Evolutionary conservation across 2,888 invertebrate genomes (phyloP), one percentile per base, ranked within the genome.

Genomic region (Maniola hyperantus): DNA sequence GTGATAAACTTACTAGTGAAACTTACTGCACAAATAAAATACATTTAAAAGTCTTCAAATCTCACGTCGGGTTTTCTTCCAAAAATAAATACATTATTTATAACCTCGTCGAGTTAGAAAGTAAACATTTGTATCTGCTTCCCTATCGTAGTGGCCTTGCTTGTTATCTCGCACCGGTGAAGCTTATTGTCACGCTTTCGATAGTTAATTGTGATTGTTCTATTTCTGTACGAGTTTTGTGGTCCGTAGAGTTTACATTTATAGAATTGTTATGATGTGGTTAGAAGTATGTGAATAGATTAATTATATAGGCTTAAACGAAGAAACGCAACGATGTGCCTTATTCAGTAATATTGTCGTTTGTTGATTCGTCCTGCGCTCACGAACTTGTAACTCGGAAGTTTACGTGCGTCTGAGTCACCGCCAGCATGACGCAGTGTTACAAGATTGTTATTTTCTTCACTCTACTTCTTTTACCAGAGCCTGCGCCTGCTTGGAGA

Each of bases 81-180:
- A 20, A 53, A 64, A 63, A 65, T 73, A 74, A 65, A 65, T 53
- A 82, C 81, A 48, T 63, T 85, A 85, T 84, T 83, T 76, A 81
- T 85, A 85, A 78, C 76, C 73, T 74, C 68, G 70, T 75, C 71
- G 79, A 77, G 65, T 69, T 66, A 57, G 76, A 82, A 84, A 83
- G 78, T 82, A 81, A 78, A 79, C 82, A 78, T 83, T 86, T 82
- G 81, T 70, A 71, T 67, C 67, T 55, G 68, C 67, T 71, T 77
- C 80, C 77, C 77, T 85, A 81, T 81, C 75, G 83, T 86, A 85
- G 87, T 87, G 87, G 84, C 89, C 89, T 88, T 85, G 84, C 75
- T 76, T 75, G 79, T 85, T 86, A 88, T 88, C 81, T 79, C 74
- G 76, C 74, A 76, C 78, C 75, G 77, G 79, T 79, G 78, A 79